A percentile compares a stretch with the other conserved stretches of the same genome.
These are phyloP conservation scores for Pteronotus mesoamericanus DNA, from an alignment of 2,797 vertebrate genomes.

Conservation along the genomic window DNA sequence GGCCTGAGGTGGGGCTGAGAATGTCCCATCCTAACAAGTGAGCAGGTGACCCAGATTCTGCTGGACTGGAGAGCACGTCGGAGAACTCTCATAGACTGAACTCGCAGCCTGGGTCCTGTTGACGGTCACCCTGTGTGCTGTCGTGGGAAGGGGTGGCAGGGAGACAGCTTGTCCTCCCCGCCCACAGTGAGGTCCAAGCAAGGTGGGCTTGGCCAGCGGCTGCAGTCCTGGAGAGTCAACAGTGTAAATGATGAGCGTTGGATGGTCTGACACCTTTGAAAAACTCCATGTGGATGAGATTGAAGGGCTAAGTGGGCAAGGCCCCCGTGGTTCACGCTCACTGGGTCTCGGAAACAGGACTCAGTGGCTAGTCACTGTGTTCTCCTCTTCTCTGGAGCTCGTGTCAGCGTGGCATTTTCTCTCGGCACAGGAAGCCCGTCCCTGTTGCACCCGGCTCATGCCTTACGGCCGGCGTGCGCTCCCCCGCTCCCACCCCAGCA, in stretches of 20 bases:
- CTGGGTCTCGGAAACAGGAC: neutral
- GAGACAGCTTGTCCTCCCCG: neutral
- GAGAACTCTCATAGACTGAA: rapidly evolving
- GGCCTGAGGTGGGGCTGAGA: neutral
- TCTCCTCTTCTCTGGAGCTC: neutral
- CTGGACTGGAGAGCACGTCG: neutral
- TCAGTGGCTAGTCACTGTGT: neutral
- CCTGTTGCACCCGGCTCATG: neutral
- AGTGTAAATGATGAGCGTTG: neutral
- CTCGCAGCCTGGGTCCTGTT: rapidly evolving
- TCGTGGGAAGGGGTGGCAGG: neutral
- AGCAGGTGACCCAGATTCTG: neutral
- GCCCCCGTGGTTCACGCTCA: rapidly evolving
- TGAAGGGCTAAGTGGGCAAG: neutral
- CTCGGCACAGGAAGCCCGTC: neutral
- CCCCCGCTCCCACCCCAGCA: neutral
- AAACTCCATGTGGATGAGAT: neutral
- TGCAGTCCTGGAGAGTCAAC: neutral
- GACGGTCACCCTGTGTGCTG: rapidly evolving
- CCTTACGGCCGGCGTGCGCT: neutral
- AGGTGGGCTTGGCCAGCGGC: neutral
- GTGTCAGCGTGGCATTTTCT: neutral
- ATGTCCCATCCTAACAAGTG: neutral
- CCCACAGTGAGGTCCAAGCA: neutral
- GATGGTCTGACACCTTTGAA: neutral